Base-by-base conservation (phyloP, 2,888 invertebrate genomes). In the Beris morrisii region DNA sequence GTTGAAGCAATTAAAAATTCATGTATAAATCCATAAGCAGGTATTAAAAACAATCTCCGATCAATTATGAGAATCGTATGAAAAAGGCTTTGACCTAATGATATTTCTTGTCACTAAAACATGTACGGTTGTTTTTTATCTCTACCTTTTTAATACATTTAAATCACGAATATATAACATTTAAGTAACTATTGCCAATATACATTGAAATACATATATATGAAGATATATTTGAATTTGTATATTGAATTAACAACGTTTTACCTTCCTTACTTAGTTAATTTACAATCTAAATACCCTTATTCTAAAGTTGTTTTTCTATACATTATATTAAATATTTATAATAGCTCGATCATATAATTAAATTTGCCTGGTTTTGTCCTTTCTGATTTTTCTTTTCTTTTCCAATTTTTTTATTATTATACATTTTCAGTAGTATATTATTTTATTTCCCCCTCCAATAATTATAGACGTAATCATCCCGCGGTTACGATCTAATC, bases 171-270 rank as follows among this genome's bases (percentile, higher is more conserved):
- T 38, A 38, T 38, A 38, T 38, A 38, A 67, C 70, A 71, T 66
- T 71, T 71, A 70, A 71, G 70, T 71, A 70, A 67, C 68, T 68
- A 71, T 71, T 71, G 69, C 69, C 69, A 71, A 69, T 69, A 66
- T 68, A 69, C 68, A 67, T 69, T 67, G 64, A 67, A 69, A 63
- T 63, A 63, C 53, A 63, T 63, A 52, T 11, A 44, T 50, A 50
- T 63, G 52, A 63, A 46, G 58, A 45, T 15, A 63, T 63, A 53
- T 63, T 48, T n/a, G 32, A 12, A 32, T 52, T 28, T 63, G 43
- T 52, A 52, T 38, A 52, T 50, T 63, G 66, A 45, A 63, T 55
- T 61, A 57, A 64, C 67, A 65, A 66, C 54, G 43, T 61, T 54
- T 38, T 38, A 38, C 38, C 9, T 38, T 38, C 38, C 9, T 38